A percentile compares a stretch with the other conserved stretches of the same genome.
These are phyloP conservation scores for Cygnus olor DNA, from an alignment of 2,797 vertebrate genomes.

Conservation along the genomic window DNA sequence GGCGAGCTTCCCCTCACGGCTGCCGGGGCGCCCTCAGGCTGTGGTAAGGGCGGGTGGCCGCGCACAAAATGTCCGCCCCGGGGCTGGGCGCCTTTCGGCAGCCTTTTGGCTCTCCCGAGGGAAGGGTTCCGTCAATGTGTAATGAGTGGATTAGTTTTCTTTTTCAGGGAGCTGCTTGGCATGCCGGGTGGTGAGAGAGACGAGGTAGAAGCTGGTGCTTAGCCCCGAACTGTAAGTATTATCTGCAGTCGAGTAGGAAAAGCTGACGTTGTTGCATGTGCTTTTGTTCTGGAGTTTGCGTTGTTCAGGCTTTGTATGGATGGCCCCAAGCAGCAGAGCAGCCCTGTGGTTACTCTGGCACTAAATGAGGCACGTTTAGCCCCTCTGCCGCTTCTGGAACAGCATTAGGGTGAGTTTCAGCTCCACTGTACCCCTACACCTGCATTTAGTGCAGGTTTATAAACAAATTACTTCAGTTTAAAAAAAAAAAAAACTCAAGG, in stretches of 20 bases:
- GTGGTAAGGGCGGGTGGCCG: rapidly evolving
- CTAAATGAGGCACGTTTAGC: background rate
- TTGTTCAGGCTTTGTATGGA: background rate
- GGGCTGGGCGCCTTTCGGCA: rapidly evolving
- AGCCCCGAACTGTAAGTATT: background rate
- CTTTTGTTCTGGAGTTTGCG: rapidly evolving
- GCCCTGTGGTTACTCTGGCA: too few species aligned
- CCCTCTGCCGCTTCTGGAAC: too few species aligned
- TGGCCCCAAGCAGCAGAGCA: too few species aligned
- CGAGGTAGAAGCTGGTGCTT: background rate
- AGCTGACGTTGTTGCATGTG: rapidly evolving
- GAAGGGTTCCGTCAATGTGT: rapidly evolving
- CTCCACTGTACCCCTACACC: background rate
- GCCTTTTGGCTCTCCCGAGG: background rate
- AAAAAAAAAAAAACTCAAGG: rapidly evolving
- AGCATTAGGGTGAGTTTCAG: background rate
- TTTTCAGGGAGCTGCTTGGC: rapidly evolving
- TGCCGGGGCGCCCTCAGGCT: rapidly evolving
- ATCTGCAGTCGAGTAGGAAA: rapidly evolving
- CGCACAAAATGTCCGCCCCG: rapidly evolving
- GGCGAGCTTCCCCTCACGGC: rapidly evolving
- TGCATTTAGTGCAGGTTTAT: background rate
- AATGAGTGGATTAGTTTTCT: background rate
- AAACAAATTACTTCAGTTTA: background rate
- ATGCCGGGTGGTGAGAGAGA: rapidly evolving